Percentiles rank a stretch among this genome's conserved stretches.
phyloP scores from a whole-genome alignment of 2,113 vertebrate species.

The Notechis scutatus region DNA sequence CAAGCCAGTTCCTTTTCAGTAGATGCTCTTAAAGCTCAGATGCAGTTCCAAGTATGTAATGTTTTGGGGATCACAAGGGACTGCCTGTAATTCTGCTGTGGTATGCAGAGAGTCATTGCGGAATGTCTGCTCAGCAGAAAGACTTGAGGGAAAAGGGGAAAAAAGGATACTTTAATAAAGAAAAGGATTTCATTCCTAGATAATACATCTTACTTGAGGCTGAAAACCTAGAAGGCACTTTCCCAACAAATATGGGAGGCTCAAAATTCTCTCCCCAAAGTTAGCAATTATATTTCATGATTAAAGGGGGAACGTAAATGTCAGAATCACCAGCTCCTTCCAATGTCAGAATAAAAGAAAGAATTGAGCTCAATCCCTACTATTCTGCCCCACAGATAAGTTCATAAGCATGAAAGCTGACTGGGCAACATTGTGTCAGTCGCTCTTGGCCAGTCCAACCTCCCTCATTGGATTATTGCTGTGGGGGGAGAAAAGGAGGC shows the following conservation, averaged over 20 bases:
- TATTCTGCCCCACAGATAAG: background rate
- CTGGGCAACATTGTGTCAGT: background rate
- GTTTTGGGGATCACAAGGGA: background rate
- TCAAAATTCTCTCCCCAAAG: background rate
- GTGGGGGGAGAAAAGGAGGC: background rate
- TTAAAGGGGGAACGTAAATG: background rate
- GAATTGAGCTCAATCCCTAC: background rate
- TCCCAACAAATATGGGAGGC: background rate
- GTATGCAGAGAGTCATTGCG: background rate
- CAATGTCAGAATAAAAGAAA: background rate
- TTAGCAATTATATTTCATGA: background rate
- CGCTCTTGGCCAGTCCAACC: background rate
- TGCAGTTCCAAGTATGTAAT: background rate
- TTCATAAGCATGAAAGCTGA: background rate
- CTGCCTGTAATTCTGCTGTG: background rate
- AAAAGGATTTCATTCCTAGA: background rate
- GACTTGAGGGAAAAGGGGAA: background rate
- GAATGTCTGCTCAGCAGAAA: background rate
- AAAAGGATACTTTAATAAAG: background rate
- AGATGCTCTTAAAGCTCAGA: background rate
- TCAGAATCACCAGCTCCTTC: background rate
- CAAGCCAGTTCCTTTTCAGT: background rate
- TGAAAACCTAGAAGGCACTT: background rate
- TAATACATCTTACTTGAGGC: background rate
- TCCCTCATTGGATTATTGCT: background rate